phyloP scores from a whole-genome alignment of 1,140 invertebrate genomes.

The Sarcophaga bullata region DNA sequence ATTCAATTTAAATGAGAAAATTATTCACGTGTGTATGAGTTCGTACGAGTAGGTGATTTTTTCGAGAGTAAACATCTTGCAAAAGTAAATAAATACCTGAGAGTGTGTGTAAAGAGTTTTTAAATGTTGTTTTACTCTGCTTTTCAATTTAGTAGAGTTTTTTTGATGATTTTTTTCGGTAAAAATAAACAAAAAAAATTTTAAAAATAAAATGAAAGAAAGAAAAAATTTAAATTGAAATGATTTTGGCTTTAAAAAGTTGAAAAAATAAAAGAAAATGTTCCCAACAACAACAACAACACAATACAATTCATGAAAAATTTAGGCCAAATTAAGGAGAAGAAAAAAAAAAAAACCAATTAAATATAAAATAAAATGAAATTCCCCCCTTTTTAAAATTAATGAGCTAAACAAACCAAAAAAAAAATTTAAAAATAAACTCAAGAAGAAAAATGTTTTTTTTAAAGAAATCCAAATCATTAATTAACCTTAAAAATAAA shows the following conservation, averaged over 20 bases:
- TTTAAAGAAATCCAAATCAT: neutral
- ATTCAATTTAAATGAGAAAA: too few species aligned
- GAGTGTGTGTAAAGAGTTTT: too few species aligned
- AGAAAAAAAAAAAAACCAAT: neutral
- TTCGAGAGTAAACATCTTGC: neutral
- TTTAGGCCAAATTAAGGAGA: slow-evolving; percentile 18
- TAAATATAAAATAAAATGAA: neutral
- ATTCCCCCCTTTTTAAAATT: neutral
- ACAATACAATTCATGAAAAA: neutral
- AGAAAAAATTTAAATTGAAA: too few species aligned
- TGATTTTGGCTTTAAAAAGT: too few species aligned
- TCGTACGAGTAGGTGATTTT: neutral
- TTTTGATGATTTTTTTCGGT: too few species aligned
- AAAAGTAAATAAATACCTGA: neutral
- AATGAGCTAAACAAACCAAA: neutral
- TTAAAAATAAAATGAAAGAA: too few species aligned
- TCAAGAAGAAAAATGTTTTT: too few species aligned
- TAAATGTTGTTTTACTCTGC: too few species aligned
- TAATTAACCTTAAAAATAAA: neutral
- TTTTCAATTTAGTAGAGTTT: too few species aligned
- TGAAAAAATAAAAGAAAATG: too few species aligned
- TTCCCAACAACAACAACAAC: neutral
- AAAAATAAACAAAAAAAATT: too few species aligned
- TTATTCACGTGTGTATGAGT: neutral
- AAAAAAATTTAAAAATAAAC: neutral